Evolutionary conservation across 2,113 vertebrate species (phyloP).

Genomic region (Charina bottae): DNA sequence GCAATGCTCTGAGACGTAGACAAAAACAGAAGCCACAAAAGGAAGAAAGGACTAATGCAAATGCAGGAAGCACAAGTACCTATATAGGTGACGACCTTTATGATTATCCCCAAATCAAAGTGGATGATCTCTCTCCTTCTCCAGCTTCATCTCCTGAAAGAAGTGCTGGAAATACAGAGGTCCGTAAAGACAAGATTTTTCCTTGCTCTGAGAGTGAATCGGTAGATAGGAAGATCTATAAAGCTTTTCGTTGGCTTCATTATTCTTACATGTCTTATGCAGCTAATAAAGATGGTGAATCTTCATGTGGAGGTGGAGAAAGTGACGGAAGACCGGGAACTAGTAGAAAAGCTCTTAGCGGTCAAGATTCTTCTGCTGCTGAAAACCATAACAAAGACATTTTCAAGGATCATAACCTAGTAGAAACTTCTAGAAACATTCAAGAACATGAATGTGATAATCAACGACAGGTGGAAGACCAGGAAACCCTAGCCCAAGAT

Average conservation of each 20-base stretch:
- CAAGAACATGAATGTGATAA: conserved; percentile 63
- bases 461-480: conserved; percentile 61
- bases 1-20: conserved; percentile 85
- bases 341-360: conserved; percentile 68
- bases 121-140: conserved; percentile 89
- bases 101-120: conserved; percentile 89
- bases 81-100: conserved; percentile 89
- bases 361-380: conserved; percentile 57
- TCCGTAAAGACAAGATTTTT: conserved; percentile 69
- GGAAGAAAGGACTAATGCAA: conserved; percentile 78
- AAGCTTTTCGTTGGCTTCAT: conserved; percentile 84
- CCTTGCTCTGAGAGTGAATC: conserved; percentile 78
- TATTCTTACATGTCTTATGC: conserved; percentile 83
- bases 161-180: conserved; percentile 65
- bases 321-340: conserved; percentile 79
- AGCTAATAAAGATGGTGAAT: conserved; percentile 76
- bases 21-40: conserved; percentile 80
- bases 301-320: conserved; percentile 70
- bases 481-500: conserved; percentile 72
- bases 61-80: conserved; percentile 66
- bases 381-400: conserved; percentile 66
- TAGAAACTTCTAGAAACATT: conserved; percentile 66
- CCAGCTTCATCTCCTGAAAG: conserved; percentile 80
- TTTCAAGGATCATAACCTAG: conserved; percentile 66
- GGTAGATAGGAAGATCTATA: conserved; percentile 83